Evolutionary conservation across 2,113 vertebrate genomes (phyloP).

Genomic region (Seriola aureovittata): DNA sequence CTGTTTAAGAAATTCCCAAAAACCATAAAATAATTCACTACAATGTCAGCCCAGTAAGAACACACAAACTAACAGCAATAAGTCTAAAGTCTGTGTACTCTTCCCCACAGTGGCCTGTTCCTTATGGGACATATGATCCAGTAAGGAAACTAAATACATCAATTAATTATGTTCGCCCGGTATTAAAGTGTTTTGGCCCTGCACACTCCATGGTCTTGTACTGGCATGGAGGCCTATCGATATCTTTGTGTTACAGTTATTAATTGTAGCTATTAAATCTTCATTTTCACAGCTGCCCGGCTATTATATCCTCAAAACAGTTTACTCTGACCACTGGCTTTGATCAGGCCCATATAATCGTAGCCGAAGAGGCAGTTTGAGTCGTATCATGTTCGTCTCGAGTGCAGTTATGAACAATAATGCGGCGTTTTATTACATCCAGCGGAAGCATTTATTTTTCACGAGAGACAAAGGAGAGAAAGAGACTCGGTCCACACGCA

Average conservation of each 20-base stretch:
- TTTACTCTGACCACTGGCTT: conserved; percentile 79
- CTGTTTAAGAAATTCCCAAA: background rate
- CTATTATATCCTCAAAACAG: conserved; percentile 72
- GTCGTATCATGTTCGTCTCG: conserved; percentile 80
- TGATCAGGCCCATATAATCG: conserved; percentile 79
- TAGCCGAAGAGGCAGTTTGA: conserved; percentile 77
- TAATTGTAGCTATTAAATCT: conserved; percentile 84
- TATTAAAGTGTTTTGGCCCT: conserved; percentile 58
- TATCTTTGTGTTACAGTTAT: conserved; percentile 80
- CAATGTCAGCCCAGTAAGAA: background rate
- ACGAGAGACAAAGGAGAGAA: conserved; percentile 75
- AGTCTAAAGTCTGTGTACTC: background rate
- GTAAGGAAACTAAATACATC: conserved; percentile 74
- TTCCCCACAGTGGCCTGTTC: conserved; percentile 35
- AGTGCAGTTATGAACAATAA: conserved; percentile 84
- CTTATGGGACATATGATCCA: conserved; percentile 67
- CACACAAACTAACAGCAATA: conserved; percentile 33
- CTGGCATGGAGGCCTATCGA: conserved; percentile 68
- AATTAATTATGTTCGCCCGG: conserved; percentile 74
- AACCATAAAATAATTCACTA: conserved; percentile 17
- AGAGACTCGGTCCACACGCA: conserved; percentile 47
- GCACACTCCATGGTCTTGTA: conserved; percentile 60
- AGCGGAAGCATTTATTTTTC: conserved; percentile 86
- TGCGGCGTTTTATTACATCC: conserved; percentile 84
- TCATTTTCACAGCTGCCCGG: conserved; percentile 82